Conservation (phyloP, 2,888 invertebrate genomes). For the Caenorhabditis sp. region DNA sequence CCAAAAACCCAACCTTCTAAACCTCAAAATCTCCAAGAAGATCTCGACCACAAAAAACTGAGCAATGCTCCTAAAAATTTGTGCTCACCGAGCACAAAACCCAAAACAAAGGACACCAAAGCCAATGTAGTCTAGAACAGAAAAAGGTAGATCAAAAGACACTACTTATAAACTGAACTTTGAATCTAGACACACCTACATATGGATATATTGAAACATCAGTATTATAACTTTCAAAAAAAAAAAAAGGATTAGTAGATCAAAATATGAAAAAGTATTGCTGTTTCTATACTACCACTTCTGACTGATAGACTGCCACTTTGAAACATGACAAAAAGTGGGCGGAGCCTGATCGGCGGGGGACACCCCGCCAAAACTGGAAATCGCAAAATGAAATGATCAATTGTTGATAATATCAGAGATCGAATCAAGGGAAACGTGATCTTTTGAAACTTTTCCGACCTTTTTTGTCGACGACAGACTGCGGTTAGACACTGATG, state of each 20-base stretch:
- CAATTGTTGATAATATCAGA: slow-evolving; percentile 35
- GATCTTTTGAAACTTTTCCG: slow-evolving; percentile 34
- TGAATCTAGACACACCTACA: neutral
- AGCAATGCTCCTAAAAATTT: too few species aligned
- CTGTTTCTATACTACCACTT: too few species aligned
- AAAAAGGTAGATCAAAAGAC: too few species aligned
- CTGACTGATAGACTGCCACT: too few species aligned
- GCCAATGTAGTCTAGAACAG: neutral
- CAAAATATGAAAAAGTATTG: slow-evolving; percentile 5
- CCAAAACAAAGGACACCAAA: neutral
- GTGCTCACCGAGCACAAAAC: too few species aligned
- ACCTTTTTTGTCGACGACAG: slow-evolving; percentile 15
- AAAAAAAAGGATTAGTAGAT: neutral
- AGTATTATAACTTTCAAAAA: slow-evolving; percentile 2
- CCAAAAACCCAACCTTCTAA: too few species aligned
- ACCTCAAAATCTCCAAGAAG: too few species aligned
- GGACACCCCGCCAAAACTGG: slow-evolving; percentile 46
- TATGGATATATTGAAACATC: slow-evolving; percentile 11
- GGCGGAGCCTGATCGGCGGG: slow-evolving; percentile 46
- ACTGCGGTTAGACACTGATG: neutral
- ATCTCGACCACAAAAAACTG: too few species aligned
- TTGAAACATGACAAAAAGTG: slow-evolving; percentile 4
- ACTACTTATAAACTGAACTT: neutral
- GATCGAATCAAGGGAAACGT: slow-evolving; percentile 40
- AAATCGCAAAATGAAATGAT: slow-evolving; percentile 47